phyloP scores from a whole-genome alignment of 2,888 invertebrate genomes.

The Ceraclea dissimilis region DNA sequence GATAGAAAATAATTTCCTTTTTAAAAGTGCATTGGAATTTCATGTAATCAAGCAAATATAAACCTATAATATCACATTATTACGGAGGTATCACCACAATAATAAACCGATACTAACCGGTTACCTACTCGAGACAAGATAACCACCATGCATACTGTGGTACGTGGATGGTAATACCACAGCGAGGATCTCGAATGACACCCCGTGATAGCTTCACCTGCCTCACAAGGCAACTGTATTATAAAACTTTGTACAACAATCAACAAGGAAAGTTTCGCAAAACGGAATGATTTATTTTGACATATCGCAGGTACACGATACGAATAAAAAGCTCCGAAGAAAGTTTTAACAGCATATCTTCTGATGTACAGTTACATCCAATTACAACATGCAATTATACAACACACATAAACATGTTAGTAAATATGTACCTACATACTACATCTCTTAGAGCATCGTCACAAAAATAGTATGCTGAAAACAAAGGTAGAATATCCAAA shows the following conservation, averaged over 20 bases:
- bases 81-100: neutral
- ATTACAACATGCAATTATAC: too few relatives aligned
- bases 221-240: neutral
- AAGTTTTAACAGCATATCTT: too few relatives aligned
- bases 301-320: neutral
- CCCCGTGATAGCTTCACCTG: neutral
- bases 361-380: too few relatives aligned
- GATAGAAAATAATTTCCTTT: neutral
- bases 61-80: neutral
- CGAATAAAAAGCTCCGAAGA: too few relatives aligned
- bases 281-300: neutral
- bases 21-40: conserved; percentile 2
- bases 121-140: neutral
- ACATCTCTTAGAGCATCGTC: too few relatives aligned
- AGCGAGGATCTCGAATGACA: neutral
- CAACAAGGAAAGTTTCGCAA: neutral
- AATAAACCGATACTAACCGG: neutral
- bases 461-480: too few relatives aligned
- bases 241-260: neutral
- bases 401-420: too few relatives aligned
- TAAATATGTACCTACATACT: too few relatives aligned
- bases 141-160: too few relatives aligned
- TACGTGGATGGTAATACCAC: neutral
- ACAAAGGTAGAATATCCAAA: too few relatives aligned
- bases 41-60: neutral